Percentiles rank a stretch among this genome's conserved stretches.
These are phyloP conservation scores for Physeter macrocephalus DNA, from an alignment of 2,113 vertebrate species.

Conservation along the genomic window DNA sequence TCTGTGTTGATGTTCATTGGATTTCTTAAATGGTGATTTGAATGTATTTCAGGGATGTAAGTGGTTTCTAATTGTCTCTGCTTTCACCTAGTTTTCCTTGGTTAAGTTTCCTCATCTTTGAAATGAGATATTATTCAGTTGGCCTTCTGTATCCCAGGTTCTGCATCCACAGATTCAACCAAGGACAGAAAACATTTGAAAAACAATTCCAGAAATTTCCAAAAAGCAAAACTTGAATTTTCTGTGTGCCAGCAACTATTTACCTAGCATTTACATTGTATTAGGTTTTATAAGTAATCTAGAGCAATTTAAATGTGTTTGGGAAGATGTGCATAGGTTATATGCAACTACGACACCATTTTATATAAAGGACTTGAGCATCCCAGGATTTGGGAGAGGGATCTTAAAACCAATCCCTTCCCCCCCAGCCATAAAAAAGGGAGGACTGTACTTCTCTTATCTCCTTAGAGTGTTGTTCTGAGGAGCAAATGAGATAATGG, in stretches of 20 bases:
- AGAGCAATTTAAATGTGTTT: neutral
- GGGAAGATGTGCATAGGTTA: neutral
- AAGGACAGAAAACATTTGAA: neutral
- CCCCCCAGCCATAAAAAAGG: neutral
- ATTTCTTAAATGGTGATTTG: neutral
- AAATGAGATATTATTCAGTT: neutral
- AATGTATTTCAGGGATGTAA: neutral
- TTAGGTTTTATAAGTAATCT: neutral
- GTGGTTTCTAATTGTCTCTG: neutral
- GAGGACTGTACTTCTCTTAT: neutral
- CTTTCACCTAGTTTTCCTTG: neutral
- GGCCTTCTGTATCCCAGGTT: neutral
- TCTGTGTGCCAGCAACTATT: neutral
- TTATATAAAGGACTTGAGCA: neutral
- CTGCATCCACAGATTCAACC: neutral
- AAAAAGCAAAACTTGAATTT: neutral
- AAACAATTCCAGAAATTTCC: neutral
- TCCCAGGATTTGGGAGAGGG: neutral
- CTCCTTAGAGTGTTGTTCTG: neutral
- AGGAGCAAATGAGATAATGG: neutral
- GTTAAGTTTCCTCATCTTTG: conserved; percentile 41
- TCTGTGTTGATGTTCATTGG: neutral
- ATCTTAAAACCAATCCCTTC: neutral
- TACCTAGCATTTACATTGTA: neutral
- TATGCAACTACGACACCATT: neutral